These are phyloP conservation scores for Acholoe squamosa DNA, from an alignment of 2,888 invertebrate genomes.

Conservation along the genomic window DNA sequence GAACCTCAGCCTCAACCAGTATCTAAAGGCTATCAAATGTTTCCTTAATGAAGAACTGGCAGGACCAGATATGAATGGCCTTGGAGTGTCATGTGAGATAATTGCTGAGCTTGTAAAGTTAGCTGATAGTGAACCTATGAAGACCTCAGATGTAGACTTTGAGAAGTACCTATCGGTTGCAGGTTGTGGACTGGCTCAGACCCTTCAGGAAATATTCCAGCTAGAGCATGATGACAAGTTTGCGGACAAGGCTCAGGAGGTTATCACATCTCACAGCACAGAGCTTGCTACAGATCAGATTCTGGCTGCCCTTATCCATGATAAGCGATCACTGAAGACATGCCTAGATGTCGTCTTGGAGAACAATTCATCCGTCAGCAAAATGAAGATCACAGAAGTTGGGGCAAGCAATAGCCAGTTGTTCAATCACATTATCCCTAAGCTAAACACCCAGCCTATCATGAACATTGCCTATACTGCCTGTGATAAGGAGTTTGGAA, in stretches of 20 bases:
- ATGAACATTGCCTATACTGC: slow-evolving; percentile 86
- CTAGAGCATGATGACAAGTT: slow-evolving; percentile 57
- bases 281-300: slow-evolving; percentile 71
- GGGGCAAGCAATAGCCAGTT: slow-evolving; percentile 67
- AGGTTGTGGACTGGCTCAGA: slow-evolving; percentile 52
- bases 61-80: neutral
- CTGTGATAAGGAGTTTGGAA: slow-evolving; percentile 85
- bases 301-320: slow-evolving; percentile 68
- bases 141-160: neutral
- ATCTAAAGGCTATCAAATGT: neutral
- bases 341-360: slow-evolving; percentile 90
- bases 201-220: slow-evolving; percentile 59
- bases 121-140: neutral
- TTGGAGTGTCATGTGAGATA: neutral
- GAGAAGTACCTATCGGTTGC: slow-evolving; percentile 9
- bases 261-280: neutral
- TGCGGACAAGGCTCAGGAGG: slow-evolving; percentile 42
- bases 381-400: slow-evolving; percentile 86
- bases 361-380: slow-evolving; percentile 88
- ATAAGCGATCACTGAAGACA: slow-evolving; percentile 77
- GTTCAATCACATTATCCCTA: slow-evolving; percentile 71
- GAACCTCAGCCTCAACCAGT: slow-evolving; percentile 61
- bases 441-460: slow-evolving; percentile 88
- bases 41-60: neutral
- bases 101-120: neutral